Percentiles rank a stretch among this genome's conserved stretches.
Conservation (phyloP, 1,140 invertebrate genomes). For the Brachionus manjavacas region DNA sequence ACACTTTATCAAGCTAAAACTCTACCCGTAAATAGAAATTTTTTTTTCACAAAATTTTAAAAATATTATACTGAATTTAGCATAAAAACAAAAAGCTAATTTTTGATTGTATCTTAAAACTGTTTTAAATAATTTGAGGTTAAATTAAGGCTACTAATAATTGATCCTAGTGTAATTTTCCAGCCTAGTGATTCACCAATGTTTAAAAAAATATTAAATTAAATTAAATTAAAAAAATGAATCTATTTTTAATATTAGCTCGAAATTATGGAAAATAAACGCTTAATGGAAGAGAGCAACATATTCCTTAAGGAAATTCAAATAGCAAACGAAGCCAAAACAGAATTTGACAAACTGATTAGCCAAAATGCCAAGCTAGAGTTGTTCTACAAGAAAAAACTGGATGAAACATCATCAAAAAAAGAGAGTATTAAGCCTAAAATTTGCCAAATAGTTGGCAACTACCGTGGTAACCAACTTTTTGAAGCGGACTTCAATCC, state of each 20-base stretch:
- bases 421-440: conserved; percentile 12
- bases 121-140: no score
- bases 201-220: no score
- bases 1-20: no score
- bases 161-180: no score
- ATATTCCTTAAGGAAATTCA: conserved; percentile 21
- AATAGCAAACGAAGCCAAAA: conserved; percentile 22
- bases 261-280: conserved; percentile 22
- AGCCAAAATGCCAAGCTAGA: neutral
- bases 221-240: no score
- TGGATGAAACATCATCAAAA: neutral
- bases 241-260: neutral
- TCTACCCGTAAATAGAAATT: no score
- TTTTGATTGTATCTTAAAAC: no score
- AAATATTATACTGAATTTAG: no score
- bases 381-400: neutral
- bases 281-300: conserved; percentile 15
- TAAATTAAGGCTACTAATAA: no score
- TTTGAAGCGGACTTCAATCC: conserved; percentile 28
- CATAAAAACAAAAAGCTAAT: no score
- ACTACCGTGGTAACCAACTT: neutral
- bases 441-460: conserved; percentile 11
- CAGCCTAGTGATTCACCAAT: no score
- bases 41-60: no score
- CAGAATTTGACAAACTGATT: neutral